phyloP scores from a whole-genome alignment of 1,140 invertebrate species.

The Heterodera schachtii region DNA sequence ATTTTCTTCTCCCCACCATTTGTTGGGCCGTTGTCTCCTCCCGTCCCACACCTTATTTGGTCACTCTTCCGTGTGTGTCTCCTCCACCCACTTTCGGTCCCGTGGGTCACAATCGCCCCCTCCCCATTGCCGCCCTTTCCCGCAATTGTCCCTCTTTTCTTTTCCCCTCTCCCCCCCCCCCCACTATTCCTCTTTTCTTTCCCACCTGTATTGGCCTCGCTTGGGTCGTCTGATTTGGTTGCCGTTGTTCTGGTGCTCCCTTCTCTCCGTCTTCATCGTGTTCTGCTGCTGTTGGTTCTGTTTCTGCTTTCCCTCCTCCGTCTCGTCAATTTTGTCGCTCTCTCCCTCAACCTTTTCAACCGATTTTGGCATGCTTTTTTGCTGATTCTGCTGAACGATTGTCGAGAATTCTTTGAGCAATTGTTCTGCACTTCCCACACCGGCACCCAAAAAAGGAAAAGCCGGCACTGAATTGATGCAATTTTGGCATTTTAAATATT shows the following conservation, averaged over 20 bases:
- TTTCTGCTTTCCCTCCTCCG: not conserved
- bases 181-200: not conserved
- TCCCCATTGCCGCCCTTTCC: too few species aligned
- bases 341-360: not conserved
- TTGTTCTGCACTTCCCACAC: not conserved
- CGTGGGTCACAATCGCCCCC: not conserved
- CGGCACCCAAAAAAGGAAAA: constrained; percentile 2
- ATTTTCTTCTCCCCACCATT: too few species aligned
- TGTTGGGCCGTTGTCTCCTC: too few species aligned
- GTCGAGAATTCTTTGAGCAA: constrained; percentile 10
- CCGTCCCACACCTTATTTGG: too few species aligned
- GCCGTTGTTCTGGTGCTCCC: not conserved
- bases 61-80: too few species aligned
- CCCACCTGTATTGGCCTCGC: constrained; percentile 59
- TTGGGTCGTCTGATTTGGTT: constrained; percentile 45
- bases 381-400: not conserved
- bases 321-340: not conserved
- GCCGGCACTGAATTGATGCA: not conserved
- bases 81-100: not conserved
- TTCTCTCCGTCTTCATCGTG: not conserved
- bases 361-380: not conserved
- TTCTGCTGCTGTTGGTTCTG: not conserved
- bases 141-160: not conserved
- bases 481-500: not conserved
- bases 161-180: not conserved